Evolutionary conservation across 2,888 invertebrate genomes (phyloP).

Genomic region (Germaria angustata): DNA sequence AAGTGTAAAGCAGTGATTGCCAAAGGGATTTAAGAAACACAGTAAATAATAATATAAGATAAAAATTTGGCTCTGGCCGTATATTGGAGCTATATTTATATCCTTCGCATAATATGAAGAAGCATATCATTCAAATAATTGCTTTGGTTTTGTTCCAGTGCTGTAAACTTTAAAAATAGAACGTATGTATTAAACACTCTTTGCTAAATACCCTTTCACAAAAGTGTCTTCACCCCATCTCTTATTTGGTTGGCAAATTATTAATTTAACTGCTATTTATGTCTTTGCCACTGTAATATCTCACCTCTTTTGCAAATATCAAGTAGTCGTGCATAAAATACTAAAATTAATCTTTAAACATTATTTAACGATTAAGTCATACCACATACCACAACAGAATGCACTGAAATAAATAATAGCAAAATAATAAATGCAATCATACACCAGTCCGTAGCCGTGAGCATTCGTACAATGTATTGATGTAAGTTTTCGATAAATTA

Average conservation of each 20-base stretch:
- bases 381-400: constrained; percentile 34
- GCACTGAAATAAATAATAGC: constrained; percentile 23
- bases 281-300: neutral
- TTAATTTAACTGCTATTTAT: constrained; percentile 48
- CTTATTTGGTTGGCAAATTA: constrained; percentile 38
- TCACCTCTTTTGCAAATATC: constrained; percentile 12
- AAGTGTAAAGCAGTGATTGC: too few relatives aligned
- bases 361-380: constrained; percentile 66
- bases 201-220: neutral
- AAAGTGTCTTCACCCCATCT: neutral
- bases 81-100: too few relatives aligned
- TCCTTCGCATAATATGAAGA: too few relatives aligned
- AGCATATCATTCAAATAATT: too few relatives aligned
- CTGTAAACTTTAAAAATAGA: too few relatives aligned
- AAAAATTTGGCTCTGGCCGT: too few relatives aligned
- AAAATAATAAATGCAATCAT: neutral
- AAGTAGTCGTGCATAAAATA: constrained; percentile 57
- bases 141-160: too few relatives aligned
- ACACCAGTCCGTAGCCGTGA: neutral
- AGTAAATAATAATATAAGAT: too few relatives aligned
- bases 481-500: constrained; percentile 58
- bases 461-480: constrained; percentile 40
- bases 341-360: constrained; percentile 42
- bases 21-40: too few relatives aligned
- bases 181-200: neutral